Percentiles rank a stretch among this genome's conserved stretches.
Conservation (phyloP, 2,113 vertebrate genomes). For the Enhydra lutris region DNA sequence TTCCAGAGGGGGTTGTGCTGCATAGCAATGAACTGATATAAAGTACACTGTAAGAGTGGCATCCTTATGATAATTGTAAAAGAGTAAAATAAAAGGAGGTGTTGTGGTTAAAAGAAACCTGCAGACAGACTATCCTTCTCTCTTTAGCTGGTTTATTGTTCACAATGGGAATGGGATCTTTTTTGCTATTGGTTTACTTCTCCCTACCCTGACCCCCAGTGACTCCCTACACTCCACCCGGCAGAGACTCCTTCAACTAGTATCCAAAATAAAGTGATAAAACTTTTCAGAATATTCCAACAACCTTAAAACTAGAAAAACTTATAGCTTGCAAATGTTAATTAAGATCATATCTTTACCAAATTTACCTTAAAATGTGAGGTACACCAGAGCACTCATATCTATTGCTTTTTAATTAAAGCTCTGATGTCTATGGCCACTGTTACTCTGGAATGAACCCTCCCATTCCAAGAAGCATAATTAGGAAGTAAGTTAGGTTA, state of each 20-base stretch:
- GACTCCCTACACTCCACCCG: not conserved
- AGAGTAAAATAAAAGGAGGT: not conserved
- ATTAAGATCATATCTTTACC: constrained; percentile 76
- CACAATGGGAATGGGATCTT: not conserved
- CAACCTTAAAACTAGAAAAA: not conserved
- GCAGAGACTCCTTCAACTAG: not conserved
- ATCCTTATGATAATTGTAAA: not conserved
- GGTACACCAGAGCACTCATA: constrained; percentile 62
- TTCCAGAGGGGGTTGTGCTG: constrained; percentile 39
- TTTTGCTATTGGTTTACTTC: not conserved
- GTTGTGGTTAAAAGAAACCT: not conserved
- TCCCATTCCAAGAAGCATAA: constrained; percentile 54
- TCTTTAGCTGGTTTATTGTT: not conserved
- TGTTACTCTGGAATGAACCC: constrained; percentile 70
- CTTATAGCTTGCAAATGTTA: constrained; percentile 67
- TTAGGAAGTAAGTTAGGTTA: constrained; percentile 72
- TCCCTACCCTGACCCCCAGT: too few relatives aligned
- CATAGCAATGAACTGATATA: constrained; percentile 64
- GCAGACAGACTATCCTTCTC: not conserved
- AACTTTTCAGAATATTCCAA: not conserved
- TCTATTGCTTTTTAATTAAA: constrained; percentile 77
- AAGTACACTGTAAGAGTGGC: not conserved
- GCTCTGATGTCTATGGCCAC: constrained; percentile 64
- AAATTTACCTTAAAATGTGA: constrained; percentile 77
- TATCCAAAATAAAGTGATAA: not conserved